Conservation (phyloP, 1,140 invertebrate species). For the Idris sp. region DNA sequence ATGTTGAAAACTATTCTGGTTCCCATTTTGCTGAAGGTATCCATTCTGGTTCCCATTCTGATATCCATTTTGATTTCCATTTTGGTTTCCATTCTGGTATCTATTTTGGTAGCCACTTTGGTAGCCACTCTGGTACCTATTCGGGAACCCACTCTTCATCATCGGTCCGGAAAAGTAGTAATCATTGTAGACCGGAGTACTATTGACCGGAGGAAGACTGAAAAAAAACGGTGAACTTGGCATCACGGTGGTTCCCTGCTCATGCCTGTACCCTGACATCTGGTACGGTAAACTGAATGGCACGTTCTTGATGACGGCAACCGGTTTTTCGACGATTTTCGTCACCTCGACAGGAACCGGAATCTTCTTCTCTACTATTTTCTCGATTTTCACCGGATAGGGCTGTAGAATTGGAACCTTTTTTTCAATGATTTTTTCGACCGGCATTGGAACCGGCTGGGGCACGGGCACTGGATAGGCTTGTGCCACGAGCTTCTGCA, state of each 20-base stretch:
- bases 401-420: slow-evolving; percentile 63
- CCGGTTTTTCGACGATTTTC: slow-evolving; percentile 66
- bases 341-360: slow-evolving; percentile 68
- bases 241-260: slow-evolving; percentile 9
- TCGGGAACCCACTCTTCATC: slow-evolving; percentile 21
- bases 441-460: slow-evolving; percentile 74
- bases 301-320: slow-evolving; percentile 43
- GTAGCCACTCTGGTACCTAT: too few relatives aligned
- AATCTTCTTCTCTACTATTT: slow-evolving; percentile 67
- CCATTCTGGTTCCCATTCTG: too few relatives aligned
- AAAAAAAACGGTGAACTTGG: slow-evolving; percentile 28
- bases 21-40: too few relatives aligned
- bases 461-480: slow-evolving; percentile 75
- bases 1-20: too few relatives aligned
- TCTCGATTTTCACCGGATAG: slow-evolving; percentile 68
- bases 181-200: slow-evolving; percentile 21
- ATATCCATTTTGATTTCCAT: too few relatives aligned
- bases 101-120: too few relatives aligned
- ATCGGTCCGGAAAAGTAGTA: slow-evolving; percentile 21
- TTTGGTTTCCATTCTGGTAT: too few relatives aligned
- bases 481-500: slow-evolving; percentile 74
- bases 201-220: slow-evolving; percentile 19
- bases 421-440: slow-evolving; percentile 74
- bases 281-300: slow-evolving; percentile 65
- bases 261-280: slow-evolving; percentile 62